Base-by-base conservation (phyloP, 2,888 invertebrate genomes). In the Agrochola lota region DNA sequence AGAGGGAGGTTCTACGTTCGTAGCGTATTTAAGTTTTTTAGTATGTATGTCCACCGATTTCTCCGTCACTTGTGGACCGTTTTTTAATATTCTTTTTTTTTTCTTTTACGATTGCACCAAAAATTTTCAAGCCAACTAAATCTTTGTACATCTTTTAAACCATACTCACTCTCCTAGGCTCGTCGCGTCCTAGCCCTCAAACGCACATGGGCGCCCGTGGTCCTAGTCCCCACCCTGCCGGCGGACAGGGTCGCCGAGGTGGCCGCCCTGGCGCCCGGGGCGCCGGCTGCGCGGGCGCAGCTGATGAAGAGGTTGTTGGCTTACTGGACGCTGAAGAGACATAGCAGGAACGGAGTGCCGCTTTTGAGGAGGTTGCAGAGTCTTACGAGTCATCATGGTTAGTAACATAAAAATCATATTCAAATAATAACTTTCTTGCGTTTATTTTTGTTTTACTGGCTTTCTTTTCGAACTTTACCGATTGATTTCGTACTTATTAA, bases 271-370 rank as follows among this genome's bases (percentile, higher is more conserved):
- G 98, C 99, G 12, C 97, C 97, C 2, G 96, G 95, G 0, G 93
- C 95, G 0, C 92, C 94, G 0, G 97, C 98, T 40, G 98, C 98
- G 90, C 98, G 98, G 83, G 98, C 98, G 43, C 98, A 98, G 88
- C 98, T 99, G 89, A 98, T 99, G 90, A 98, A 98, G 92, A 97
- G 99, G 6, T 96, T 99, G 23, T 98, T 99, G 75, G 98, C 99
- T 0, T 99, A 99, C 92, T 99, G 99, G 99, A 99, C 99, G 7
- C 96, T 99, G 64, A 99, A 99, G 94, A 96, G 99, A 2, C 99
- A 99, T 92, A 98, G 98, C 83, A 96, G 99, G 71, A 99, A 99
- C 92, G 99, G 99, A 0, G 99, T 99, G 15, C 99, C 99, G 0
- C 96, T 99, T 79, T 94, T 99, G 79, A 95, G 99, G 64, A 96